phyloP scores from a whole-genome alignment of 2,797 vertebrate genomes.

The Borostomias antarcticus region DNA sequence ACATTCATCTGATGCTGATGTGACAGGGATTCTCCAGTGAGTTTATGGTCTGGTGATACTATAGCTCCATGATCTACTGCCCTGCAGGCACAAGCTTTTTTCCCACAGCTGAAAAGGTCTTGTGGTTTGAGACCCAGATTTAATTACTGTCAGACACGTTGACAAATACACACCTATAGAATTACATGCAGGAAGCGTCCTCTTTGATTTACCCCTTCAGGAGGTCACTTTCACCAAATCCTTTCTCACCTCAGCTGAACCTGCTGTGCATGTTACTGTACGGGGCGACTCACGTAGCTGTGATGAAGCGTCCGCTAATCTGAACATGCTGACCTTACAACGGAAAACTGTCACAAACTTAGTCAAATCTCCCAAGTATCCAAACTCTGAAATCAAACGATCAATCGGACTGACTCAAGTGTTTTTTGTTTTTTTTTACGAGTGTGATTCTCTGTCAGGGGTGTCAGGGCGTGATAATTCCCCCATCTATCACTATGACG shows the following conservation, averaged over 20 bases:
- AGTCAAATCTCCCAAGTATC: constrained; percentile 72
- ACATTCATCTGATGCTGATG: neutral
- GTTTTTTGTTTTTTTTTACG: too few species aligned
- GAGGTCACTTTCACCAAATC: constrained; percentile 60
- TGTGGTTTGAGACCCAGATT: neutral
- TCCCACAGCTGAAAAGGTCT: too few species aligned
- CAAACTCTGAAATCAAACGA: constrained; percentile 66
- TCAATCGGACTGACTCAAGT: constrained; percentile 79
- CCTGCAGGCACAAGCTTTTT: neutral
- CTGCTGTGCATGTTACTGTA: constrained; percentile 55
- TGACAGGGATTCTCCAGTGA: too few species aligned
- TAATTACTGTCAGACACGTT: neutral
- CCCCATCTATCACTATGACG: constrained; percentile 81
- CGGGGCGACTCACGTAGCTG: constrained; percentile 41
- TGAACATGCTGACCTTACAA: constrained; percentile 69
- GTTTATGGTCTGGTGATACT: neutral
- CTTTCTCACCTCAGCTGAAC: constrained; percentile 60
- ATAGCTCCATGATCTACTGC: neutral
- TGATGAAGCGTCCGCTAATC: constrained; percentile 66
- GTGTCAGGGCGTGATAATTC: constrained; percentile 79
- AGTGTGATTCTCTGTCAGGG: constrained; percentile 61
- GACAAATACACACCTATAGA: constrained; percentile 21
- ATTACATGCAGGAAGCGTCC: constrained; percentile 33
- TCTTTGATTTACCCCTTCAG: constrained; percentile 2
- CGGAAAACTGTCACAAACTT: constrained; percentile 80